These are phyloP conservation scores for Archips crataeganus DNA, from an alignment of 2,888 invertebrate species.

Conservation along the genomic window DNA sequence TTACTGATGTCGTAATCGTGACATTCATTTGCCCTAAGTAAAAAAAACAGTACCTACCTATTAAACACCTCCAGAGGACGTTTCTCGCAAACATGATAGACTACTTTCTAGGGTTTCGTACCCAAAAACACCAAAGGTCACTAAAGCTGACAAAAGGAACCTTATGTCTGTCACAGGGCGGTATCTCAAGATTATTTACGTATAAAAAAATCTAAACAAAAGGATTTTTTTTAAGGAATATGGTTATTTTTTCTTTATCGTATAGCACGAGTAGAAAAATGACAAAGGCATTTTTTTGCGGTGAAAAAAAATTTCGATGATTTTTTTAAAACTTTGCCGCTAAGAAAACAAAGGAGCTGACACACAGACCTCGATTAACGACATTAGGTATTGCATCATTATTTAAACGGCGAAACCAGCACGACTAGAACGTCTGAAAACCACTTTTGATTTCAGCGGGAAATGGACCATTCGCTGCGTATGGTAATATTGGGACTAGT, in stretches of 20 bases:
- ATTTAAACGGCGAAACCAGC: neutral
- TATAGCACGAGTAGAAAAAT: too few relatives aligned
- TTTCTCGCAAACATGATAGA: too few relatives aligned
- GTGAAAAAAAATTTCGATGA: too few relatives aligned
- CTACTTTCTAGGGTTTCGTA: too few relatives aligned
- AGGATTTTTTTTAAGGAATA: too few relatives aligned
- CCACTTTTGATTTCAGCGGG: conserved; percentile 70
- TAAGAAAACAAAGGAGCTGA: neutral
- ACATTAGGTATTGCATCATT: conserved; percentile 17
- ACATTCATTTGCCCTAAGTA: neutral
- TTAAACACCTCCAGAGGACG: neutral
- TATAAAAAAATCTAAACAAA: too few relatives aligned
- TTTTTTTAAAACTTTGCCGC: neutral
- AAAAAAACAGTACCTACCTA: neutral
- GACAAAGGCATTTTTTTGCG: too few relatives aligned
- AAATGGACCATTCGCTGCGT: conserved; percentile 26
- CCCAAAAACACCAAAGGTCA: neutral
- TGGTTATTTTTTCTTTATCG: too few relatives aligned
- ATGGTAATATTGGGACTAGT: conserved; percentile 34
- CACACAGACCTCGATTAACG: neutral
- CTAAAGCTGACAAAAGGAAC: too few relatives aligned
- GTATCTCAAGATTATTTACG: too few relatives aligned
- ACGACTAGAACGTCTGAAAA: conserved; percentile 52
- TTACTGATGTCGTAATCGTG: neutral
- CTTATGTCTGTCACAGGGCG: too few relatives aligned